Evolutionary conservation across 2,113 vertebrate genomes (phyloP).

Genomic region (Lichenostomus cassidix): DNA sequence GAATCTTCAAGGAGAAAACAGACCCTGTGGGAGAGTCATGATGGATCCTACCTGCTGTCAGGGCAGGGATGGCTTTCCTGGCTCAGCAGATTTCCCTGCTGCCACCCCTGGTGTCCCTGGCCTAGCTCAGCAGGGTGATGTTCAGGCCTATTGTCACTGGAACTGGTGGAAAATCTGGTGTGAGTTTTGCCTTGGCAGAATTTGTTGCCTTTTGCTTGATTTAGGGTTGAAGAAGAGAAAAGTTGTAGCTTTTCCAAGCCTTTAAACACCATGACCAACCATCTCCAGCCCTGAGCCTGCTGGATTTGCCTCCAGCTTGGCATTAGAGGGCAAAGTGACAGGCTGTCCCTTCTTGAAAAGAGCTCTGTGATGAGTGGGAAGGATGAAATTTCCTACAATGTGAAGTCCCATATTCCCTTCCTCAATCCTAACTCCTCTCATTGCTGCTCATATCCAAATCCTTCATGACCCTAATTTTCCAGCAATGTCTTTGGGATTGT

Average conservation of each 20-base stretch:
- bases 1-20: neutral
- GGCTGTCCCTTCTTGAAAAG: neutral
- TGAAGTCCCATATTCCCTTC: neutral
- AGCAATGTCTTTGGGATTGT: neutral
- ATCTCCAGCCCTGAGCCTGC: neutral
- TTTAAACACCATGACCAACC: neutral
- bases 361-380: neutral
- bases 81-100: neutral
- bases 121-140: neutral
- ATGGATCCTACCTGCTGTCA: neutral
- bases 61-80: neutral
- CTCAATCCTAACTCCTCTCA: neutral
- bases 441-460: neutral
- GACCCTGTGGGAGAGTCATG: fast-evolving
- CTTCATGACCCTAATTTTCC: neutral
- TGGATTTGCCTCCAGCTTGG: neutral
- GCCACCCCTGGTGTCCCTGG: neutral
- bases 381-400: neutral
- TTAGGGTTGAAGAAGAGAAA: neutral
- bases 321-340: neutral
- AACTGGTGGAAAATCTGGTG: fast-evolving
- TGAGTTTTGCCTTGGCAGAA: neutral
- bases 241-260: neutral
- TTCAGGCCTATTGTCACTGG: neutral
- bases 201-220: neutral